Evolutionary conservation across 2,888 invertebrate species (phyloP).

Genomic region (Eremobia ochroleuca): DNA sequence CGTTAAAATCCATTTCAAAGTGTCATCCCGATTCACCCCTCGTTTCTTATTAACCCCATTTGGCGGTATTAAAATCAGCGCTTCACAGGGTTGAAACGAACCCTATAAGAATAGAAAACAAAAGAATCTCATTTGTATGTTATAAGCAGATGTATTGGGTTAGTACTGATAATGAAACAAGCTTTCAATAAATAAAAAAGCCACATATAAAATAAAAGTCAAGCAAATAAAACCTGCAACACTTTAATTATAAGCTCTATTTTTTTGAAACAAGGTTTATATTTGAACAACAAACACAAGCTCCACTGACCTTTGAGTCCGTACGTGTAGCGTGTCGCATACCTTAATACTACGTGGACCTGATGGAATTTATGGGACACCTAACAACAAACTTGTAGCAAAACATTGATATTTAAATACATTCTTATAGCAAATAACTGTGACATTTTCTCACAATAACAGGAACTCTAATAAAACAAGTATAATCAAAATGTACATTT

Average conservation of each 20-base stretch:
- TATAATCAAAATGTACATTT: constrained; percentile 84
- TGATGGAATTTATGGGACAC: constrained; percentile 5
- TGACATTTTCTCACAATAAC: neutral
- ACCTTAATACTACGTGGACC: constrained; percentile 22
- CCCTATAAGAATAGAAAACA: constrained; percentile 16
- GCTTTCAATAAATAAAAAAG: constrained; percentile 42
- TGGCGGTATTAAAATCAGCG: neutral
- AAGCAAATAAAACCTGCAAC: constrained; percentile 45
- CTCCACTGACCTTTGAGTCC: constrained; percentile 77
- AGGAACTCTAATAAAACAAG: constrained; percentile 82
- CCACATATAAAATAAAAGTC: constrained; percentile 33
- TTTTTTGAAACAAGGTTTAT: constrained; percentile 8
- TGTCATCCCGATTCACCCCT: too few species aligned
- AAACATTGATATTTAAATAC: constrained; percentile 2
- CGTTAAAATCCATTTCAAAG: too few species aligned
- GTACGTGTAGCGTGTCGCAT: constrained; percentile 46
- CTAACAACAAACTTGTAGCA: neutral
- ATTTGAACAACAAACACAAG: constrained; percentile 59
- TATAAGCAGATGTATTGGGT: constrained; percentile 12
- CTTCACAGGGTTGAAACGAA: too few species aligned
- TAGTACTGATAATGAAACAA: constrained; percentile 38
- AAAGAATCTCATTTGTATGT: constrained; percentile 23
- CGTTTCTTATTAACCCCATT: too few species aligned
- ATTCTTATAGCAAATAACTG: constrained; percentile 1
- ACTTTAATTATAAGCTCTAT: constrained; percentile 27